Base-by-base conservation (phyloP, 2,888 invertebrate species). In the Oligia fasciuncula region DNA sequence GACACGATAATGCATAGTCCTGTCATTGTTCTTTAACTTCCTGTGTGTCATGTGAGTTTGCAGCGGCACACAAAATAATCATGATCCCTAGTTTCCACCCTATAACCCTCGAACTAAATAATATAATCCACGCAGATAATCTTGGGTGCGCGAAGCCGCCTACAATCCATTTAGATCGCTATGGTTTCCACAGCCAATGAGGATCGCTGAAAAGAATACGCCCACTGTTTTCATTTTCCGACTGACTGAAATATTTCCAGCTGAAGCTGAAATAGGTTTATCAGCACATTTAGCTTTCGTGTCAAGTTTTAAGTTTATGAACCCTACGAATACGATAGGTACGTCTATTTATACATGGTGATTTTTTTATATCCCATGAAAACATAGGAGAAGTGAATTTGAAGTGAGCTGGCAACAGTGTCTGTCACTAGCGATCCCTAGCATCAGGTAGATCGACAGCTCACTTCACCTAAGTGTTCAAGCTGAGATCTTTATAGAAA, bases 101-200 rank as follows among this genome's bases (percentile, higher is more conserved):
- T 73, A 23, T 29, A 23, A 60, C n/a, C n/a, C 35, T 43, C 14
- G n/a, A 62, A 60, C 51, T 67, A 78, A 46, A 11, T 49, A 51
- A 51, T 14, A 35, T 17, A 46, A 14, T 14, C 14, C n/a, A 49
- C 35, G 17, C 29, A 57, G 46, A 68, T 67, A 76, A 82, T 40
- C 67, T 54, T 49, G 80, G 54, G 51, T 65, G 70, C 62, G 29
- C 54, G 57, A 40, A 51, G 49, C 51, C 60, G 35, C 40, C 49
- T 63, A 19, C 49, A 65, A 49, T 46, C 13, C 46, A 67, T 40
- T 57, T 13, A 14, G n/a, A 46, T 19, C n/a, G 46, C 23, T 35
- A 14, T 66, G 70, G 14, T 71, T 60, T 46, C 62, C 23, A 29
- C 60, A 71, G 35, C 81, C 81, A 81, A 81, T 81, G 23, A 19